Percentiles rank a stretch among this genome's conserved stretches.
Conservation (phyloP, 2,113 vertebrate genomes). For the Stegostoma tigrinum region DNA sequence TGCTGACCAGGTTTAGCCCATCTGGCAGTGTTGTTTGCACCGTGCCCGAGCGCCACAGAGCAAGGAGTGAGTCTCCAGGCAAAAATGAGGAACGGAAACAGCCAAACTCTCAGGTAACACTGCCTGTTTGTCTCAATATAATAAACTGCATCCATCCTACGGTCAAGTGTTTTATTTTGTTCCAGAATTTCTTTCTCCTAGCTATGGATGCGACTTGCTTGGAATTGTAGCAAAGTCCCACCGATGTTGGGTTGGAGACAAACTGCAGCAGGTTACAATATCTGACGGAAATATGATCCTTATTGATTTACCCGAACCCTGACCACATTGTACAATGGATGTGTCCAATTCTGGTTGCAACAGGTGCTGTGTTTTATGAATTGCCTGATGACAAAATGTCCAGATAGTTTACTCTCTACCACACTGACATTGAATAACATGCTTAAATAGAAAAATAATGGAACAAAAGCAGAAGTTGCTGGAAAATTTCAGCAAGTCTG, state of each 20-base stretch:
- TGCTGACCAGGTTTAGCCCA: conserved; percentile 77
- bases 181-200: neutral
- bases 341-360: neutral
- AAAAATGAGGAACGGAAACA: conserved; percentile 79
- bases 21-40: conserved; percentile 80
- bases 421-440: no score
- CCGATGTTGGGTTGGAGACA: neutral
- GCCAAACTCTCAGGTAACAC: conserved; percentile 71
- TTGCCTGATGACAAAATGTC: neutral
- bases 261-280: neutral
- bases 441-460: no score
- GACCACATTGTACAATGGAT: neutral
- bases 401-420: neutral
- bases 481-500: no score
- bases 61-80: conserved; percentile 89
- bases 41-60: conserved; percentile 77
- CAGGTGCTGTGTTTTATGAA: neutral
- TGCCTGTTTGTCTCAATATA: neutral
- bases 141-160: neutral
- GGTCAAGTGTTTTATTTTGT: neutral
- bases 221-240: neutral
- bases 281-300: neutral
- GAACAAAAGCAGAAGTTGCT: no score
- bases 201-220: neutral
- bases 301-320: neutral